phyloP scores from a whole-genome alignment of 2,113 vertebrate species.

The Vicugna pacos region DNA sequence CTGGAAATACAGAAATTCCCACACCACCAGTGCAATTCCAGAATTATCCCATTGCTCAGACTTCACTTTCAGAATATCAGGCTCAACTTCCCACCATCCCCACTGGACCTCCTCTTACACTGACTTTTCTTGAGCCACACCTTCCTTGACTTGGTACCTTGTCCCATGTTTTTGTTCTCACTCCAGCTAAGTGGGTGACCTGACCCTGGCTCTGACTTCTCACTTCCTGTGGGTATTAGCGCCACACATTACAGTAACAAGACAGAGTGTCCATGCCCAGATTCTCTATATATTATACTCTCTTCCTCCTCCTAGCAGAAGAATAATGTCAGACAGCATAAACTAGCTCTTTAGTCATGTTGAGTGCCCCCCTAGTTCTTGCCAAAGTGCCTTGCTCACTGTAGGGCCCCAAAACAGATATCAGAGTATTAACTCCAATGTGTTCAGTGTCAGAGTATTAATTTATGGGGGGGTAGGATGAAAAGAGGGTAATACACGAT shows the following conservation, averaged over 20 bases:
- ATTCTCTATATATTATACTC: not conserved
- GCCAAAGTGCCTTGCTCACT: not conserved
- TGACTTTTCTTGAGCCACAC: not conserved
- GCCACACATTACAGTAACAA: constrained; percentile 75
- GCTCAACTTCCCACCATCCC: not conserved
- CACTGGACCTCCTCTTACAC: not conserved
- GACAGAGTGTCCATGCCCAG: constrained; percentile 72
- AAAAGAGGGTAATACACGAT: not conserved
- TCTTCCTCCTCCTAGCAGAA: not conserved
- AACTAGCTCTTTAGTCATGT: not conserved
- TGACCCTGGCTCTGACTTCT: constrained; percentile 77
- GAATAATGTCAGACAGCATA: not conserved
- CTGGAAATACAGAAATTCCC: not conserved
- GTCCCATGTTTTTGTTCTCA: constrained; percentile 66
- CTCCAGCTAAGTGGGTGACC: constrained; percentile 76
- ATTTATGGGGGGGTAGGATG: not conserved
- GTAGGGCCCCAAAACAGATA: not conserved
- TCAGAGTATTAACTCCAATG: not conserved
- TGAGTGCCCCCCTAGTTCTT: not conserved
- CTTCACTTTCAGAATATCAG: not conserved
- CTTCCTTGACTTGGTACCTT: not conserved
- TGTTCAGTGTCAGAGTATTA: not conserved
- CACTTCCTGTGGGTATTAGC: constrained; percentile 72
- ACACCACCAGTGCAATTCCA: not conserved
- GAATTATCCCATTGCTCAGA: not conserved